Conservation (phyloP, 2,797 vertebrate species). For the Amblyopsis hoosieri region DNA sequence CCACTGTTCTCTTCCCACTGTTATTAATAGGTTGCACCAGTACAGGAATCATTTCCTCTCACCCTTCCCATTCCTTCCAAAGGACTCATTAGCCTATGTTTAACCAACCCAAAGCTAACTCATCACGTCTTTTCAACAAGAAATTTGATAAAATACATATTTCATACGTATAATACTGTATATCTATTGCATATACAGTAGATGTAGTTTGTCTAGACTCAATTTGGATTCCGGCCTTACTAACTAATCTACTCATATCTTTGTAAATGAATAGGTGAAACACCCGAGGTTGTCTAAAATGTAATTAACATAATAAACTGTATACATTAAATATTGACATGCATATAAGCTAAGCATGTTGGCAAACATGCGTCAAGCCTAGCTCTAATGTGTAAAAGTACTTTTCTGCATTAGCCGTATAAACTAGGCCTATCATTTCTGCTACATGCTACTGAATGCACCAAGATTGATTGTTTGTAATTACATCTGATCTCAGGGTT, state of each 20-base stretch:
- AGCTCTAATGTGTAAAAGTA: constrained; percentile 37
- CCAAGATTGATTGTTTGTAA: constrained; percentile 71
- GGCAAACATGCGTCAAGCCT: constrained; percentile 14
- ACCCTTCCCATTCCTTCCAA: constrained; percentile 56
- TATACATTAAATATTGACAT: constrained; percentile 30
- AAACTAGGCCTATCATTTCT: constrained; percentile 67
- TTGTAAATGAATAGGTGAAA: too few relatives aligned
- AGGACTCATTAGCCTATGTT: constrained; percentile 68
- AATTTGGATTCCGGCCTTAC: too few relatives aligned
- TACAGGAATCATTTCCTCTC: constrained; percentile 49
- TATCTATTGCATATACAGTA: constrained; percentile 4
- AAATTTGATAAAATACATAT: background rate
- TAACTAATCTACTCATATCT: too few relatives aligned
- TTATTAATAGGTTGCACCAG: constrained; percentile 49
- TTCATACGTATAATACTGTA: constrained; percentile 25
- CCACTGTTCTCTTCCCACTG: constrained; percentile 2
- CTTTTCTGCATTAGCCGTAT: constrained; percentile 72
- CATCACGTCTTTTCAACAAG: constrained; percentile 51
- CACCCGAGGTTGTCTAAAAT: too few relatives aligned
- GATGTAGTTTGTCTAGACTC: too few relatives aligned
- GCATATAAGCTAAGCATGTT: too few relatives aligned
- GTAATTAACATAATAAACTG: constrained; percentile 76
- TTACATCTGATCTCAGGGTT: constrained; percentile 67
- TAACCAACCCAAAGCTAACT: constrained; percentile 44
- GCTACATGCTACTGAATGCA: constrained; percentile 68